phyloP scores from a whole-genome alignment of 2,113 vertebrate genomes.

The Miniopterus natalensis region DNA sequence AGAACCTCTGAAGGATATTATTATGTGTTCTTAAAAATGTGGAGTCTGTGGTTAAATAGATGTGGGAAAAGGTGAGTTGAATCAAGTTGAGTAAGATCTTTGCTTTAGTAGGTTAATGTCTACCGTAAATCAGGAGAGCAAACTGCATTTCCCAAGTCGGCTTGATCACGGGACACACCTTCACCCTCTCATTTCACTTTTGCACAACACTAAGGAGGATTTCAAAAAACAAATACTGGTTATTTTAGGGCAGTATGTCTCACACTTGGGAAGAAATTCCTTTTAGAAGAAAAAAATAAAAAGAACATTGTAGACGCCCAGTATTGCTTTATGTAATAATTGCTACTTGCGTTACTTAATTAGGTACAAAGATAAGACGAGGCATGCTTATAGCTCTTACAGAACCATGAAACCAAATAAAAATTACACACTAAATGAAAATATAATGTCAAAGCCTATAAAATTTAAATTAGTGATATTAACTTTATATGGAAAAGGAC shows the following conservation, averaged over 20 bases:
- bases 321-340: constrained; percentile 57
- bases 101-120: constrained; percentile 27
- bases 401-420: constrained; percentile 29
- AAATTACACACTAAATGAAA: constrained; percentile 20
- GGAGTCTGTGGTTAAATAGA: neutral
- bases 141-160: neutral
- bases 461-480: constrained; percentile 47
- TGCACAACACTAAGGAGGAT: neutral
- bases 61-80: neutral
- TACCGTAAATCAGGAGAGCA: neutral
- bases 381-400: neutral
- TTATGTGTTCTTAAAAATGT: constrained; percentile 2
- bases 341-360: constrained; percentile 49
- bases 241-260: constrained; percentile 5
- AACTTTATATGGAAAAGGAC: neutral
- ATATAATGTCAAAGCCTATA: neutral
- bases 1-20: neutral
- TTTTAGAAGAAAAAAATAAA: constrained; percentile 41
- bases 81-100: constrained; percentile 9
- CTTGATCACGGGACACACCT: neutral
- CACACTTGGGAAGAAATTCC: constrained; percentile 13
- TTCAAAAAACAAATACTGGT: constrained; percentile 28
- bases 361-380: constrained; percentile 22
- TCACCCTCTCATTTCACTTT: neutral
- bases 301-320: neutral